phyloP scores from a whole-genome alignment of 1,140 invertebrate species.

The Heterodera schachtii region DNA sequence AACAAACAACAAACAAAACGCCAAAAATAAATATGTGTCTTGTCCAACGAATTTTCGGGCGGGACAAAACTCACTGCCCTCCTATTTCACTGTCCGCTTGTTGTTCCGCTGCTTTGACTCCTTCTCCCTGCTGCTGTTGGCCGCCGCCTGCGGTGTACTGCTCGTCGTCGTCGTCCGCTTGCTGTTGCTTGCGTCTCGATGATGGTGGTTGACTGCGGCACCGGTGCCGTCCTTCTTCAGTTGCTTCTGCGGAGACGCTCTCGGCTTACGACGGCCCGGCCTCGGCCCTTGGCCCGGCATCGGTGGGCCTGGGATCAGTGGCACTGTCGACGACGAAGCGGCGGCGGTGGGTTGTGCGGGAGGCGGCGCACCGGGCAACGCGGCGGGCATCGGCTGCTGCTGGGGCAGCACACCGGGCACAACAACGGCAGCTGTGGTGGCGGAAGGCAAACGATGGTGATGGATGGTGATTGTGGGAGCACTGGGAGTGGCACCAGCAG shows the following conservation, averaged over 20 bases:
- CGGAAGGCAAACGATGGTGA: not conserved
- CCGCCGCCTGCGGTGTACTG: too few relatives aligned
- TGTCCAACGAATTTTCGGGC: too few relatives aligned
- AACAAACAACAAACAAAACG: too few relatives aligned
- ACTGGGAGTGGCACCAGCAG: slow-evolving; percentile 14
- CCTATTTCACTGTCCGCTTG: slow-evolving; percentile 24
- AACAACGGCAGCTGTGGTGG: too few relatives aligned
- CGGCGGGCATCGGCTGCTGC: slow-evolving; percentile 24
- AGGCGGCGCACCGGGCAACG: slow-evolving; percentile 40
- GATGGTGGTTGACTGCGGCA: not conserved
- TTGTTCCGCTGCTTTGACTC: slow-evolving; percentile 9
- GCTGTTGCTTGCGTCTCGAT: slow-evolving; percentile 18
- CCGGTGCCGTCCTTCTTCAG: not conserved
- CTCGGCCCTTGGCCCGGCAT: slow-evolving; percentile 38
- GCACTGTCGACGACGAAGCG: slow-evolving; percentile 7
- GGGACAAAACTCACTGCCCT: too few relatives aligned
- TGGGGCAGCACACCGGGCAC: not conserved
- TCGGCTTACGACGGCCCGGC: slow-evolving; percentile 36
- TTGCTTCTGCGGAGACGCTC: slow-evolving; percentile 10
- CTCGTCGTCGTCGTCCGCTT: not conserved
- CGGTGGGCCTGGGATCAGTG: slow-evolving; percentile 47
- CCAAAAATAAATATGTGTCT: too few relatives aligned
- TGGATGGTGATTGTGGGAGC: not conserved
- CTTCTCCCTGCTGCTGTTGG: slow-evolving; percentile 7
- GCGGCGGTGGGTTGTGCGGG: slow-evolving; percentile 23